Base-by-base conservation (phyloP, 2,113 vertebrate genomes). In the Dascyllus trimaculatus region DNA sequence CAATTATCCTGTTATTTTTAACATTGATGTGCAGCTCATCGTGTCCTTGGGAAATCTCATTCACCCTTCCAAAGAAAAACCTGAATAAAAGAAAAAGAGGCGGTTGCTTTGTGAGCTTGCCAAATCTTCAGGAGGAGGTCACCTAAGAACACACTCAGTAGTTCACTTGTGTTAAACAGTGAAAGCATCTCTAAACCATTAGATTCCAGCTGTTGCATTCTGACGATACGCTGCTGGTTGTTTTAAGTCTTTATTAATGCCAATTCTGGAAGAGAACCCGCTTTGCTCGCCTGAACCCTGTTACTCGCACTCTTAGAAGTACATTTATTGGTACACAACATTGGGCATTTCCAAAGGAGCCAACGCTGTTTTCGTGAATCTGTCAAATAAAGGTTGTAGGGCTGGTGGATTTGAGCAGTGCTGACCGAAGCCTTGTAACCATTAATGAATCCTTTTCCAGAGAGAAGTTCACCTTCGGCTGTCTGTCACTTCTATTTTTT, bases 401-500 rank as follows among this genome's bases (percentile, higher is more conserved):
- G 72, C 61, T 21, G 26, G 32, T 57, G 21, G 49, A 46, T 68
- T 71, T 24, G 69, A 73, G 53, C 53, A 71, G 71, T 51, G 25
- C 56, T 46, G 56, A 40, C 60, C 77, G 75, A 64, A 64, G 26
- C 48, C 54, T 61, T 72, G 80, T 75, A 84, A 84, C 68, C 71
- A 71, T 81, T 85, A 89, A 81, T 79, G 46, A 78, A 57, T 63
- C 40, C 22, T 48, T 79, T 72, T 71, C 35, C 73, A 80, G 61
- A 65, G 54, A 46, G 21, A 79, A 59, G 24, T 76, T 82, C 48
- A 81, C 78, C 77, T 85, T 81, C 75, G 53, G 24, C 82, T 13
- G 1, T 8, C 21, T 45, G 64, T 54, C 64, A 69, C 65, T 25
- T 71, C 61, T 25, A 54, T 64, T 61, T 54, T 71, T 78, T 29